Percentiles rank a stretch among this genome's conserved stretches.
Evolutionary conservation across 1,140 invertebrate species (phyloP).

Genomic region (Aphidius gifuensis): DNA sequence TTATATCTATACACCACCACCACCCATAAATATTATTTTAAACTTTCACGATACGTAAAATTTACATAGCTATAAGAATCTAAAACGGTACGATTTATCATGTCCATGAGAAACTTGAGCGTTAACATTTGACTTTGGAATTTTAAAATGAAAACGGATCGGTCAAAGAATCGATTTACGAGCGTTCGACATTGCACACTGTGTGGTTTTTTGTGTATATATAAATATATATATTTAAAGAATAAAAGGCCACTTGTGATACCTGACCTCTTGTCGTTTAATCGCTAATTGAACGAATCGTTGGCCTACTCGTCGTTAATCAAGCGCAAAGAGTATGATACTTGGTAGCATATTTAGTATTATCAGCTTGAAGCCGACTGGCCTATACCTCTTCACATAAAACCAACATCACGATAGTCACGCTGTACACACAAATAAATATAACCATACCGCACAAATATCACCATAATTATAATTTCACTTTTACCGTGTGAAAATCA

Average conservation of each 20-base stretch:
- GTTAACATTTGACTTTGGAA: slow-evolving; percentile 21
- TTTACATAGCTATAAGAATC: too few relatives aligned
- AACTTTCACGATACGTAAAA: too few relatives aligned
- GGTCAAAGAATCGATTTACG: slow-evolving; percentile 34
- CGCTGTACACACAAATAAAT: background rate
- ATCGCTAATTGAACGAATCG: slow-evolving; percentile 38
- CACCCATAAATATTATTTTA: too few relatives aligned
- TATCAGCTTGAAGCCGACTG: background rate
- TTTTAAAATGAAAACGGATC: slow-evolving; percentile 38
- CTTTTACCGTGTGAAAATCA: slow-evolving; percentile 14
- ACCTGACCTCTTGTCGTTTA: slow-evolving; percentile 31
- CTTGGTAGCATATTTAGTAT: slow-evolving; percentile 2
- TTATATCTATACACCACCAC: too few relatives aligned
- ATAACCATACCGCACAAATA: slow-evolving; percentile 5
- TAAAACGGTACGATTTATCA: too few relatives aligned
- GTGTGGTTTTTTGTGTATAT: too few relatives aligned
- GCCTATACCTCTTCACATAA: slow-evolving; percentile 3
- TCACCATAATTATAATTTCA: slow-evolving; percentile 27
- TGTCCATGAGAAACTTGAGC: too few relatives aligned
- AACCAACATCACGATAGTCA: slow-evolving; percentile 10
- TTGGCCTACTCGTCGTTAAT: slow-evolving; percentile 27
- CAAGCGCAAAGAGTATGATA: slow-evolving; percentile 18
- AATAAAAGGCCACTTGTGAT: slow-evolving; percentile 23
- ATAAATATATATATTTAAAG: slow-evolving; percentile 20
- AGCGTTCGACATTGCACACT: slow-evolving; percentile 32